Percentiles rank a stretch among this genome's conserved stretches.
These are phyloP conservation scores for Catharus minimus DNA, from an alignment of 2,113 vertebrate genomes.

Conservation along the genomic window DNA sequence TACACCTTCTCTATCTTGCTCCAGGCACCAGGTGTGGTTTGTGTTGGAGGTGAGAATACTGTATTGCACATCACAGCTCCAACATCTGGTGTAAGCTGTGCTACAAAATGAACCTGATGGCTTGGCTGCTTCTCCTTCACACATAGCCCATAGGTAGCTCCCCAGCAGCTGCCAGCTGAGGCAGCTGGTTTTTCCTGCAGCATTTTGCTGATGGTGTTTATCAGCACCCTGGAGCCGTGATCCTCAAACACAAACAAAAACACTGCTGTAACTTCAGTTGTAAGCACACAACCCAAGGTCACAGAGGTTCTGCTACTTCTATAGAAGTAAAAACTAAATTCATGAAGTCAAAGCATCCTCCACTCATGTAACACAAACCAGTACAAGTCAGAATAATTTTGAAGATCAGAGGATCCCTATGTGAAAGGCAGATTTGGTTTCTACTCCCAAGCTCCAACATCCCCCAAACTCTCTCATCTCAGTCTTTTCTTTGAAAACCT, in stretches of 20 bases:
- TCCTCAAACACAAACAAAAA: background rate
- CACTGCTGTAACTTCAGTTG: background rate
- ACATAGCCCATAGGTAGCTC: background rate
- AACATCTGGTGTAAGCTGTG: background rate
- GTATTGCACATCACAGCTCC: background rate
- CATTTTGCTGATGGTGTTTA: background rate
- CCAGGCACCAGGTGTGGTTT: background rate
- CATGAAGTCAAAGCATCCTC: background rate
- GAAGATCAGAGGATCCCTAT: background rate
- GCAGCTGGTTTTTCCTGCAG: background rate
- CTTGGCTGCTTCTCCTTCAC: background rate
- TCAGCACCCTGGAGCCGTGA: background rate
- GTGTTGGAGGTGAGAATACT: background rate
- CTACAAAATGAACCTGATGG: background rate
- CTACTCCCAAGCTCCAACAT: background rate
- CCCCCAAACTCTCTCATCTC: background rate
- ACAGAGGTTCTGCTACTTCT: background rate
- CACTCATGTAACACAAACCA: background rate
- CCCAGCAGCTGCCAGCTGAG: background rate
- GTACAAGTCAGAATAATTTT: background rate
- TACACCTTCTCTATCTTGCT: background rate
- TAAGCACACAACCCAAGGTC: background rate
- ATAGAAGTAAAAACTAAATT: background rate
- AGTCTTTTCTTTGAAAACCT: background rate
- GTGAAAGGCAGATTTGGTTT: background rate